These are phyloP conservation scores for Drosophila niveifrons DNA, from an alignment of 2,888 invertebrate species.

Conservation along the genomic window DNA sequence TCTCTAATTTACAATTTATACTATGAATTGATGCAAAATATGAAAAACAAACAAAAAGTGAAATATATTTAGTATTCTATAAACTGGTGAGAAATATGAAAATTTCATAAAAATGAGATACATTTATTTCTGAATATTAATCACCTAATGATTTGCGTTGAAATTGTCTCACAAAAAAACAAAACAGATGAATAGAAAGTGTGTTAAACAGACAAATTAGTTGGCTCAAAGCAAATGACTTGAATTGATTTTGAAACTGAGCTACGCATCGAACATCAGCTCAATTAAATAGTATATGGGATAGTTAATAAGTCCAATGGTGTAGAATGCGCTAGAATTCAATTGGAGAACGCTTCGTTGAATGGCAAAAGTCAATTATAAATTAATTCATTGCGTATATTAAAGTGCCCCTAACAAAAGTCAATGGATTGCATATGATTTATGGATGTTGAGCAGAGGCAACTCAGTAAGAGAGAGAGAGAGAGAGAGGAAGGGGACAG, in stretches of 20 bases:
- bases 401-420: conserved; percentile 56
- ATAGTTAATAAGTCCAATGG: conserved; percentile 6
- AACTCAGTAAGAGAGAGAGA: background rate
- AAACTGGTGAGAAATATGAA: too few relatives aligned
- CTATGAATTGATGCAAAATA: too few relatives aligned
- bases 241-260: background rate
- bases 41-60: too few relatives aligned
- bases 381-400: conserved; percentile 53
- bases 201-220: too few relatives aligned
- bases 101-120: too few relatives aligned
- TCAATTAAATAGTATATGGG: background rate
- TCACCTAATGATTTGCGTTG: too few relatives aligned
- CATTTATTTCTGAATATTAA: too few relatives aligned
- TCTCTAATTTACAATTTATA: too few relatives aligned
- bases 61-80: too few relatives aligned
- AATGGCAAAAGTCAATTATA: conserved; percentile 51
- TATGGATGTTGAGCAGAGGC: conserved; percentile 15
- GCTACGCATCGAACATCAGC: background rate
- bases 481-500: background rate
- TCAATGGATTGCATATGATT: conserved; percentile 62
- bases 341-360: conserved; percentile 34
- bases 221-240: background rate
- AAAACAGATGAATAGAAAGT: too few relatives aligned
- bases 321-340: conserved; percentile 15
- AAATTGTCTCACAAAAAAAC: too few relatives aligned